Evolutionary conservation across 2,888 invertebrate species (phyloP), one percentile per base, ranked within the genome.

Genomic region (Onthophagus sagittarius): DNA sequence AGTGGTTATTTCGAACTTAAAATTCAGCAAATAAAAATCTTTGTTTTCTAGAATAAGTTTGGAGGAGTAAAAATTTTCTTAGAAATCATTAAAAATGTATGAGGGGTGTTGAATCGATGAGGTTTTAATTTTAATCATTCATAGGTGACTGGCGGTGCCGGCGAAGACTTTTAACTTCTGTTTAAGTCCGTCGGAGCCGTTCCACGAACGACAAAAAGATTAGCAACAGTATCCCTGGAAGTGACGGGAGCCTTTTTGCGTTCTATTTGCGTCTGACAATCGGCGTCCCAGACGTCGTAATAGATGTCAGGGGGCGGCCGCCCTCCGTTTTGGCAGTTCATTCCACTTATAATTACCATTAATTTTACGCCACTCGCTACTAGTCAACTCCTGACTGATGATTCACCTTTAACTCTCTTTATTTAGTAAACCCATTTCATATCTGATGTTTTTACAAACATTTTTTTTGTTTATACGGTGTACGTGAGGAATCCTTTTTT

Each of bases 301-400:
- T 82, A 81, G 80, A 80, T 82, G 82, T 83, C 83, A 82, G 79
- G 79, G 23, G 70, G 76, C 76, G 79, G 81, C 83, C 83, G 82
- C 83, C 83, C 83, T 2, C 83, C 80, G 80, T 83, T 84, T 82
- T 83, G 84, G 84, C 84, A 84, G 83, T 82, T 82, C 82, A 83
- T 82, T 83, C 81, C 80, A 81, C 67, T 32, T 67, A 67, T 23
- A 67, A 67, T 67, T 67, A 67, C 31, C 32, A 67, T 7, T 67
- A n/a, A 67, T 67, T 67, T 32, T 67, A 67, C 15, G n/a, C 23
- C 7, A 23, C 11, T 67, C 67, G 39, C 9, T 11, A 53, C 23
- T 23, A 23, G 23, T 53, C 39, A 11, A 53, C 39, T 23, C 2
- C 23, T 23, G 39, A 53, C 39, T 9, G 39, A 53, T 53, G 39